Base-by-base conservation (phyloP, 2,888 invertebrate species). In the Furcula furcula region DNA sequence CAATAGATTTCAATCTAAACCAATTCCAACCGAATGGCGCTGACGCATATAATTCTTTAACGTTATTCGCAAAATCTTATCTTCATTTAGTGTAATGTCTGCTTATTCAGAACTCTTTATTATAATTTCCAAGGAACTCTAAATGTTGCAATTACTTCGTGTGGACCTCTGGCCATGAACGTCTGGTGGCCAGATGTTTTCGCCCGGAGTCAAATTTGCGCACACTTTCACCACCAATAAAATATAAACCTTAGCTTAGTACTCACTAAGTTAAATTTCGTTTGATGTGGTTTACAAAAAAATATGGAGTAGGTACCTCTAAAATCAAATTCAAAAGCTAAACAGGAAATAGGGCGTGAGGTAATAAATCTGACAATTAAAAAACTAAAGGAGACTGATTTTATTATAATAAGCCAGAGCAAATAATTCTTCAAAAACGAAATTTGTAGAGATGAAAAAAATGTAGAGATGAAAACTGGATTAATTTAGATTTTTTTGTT, bases 111-210 rank as follows among this genome's bases (percentile, higher is more conserved):
- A n/a, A n/a, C n/a, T n/a, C n/a, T n/a, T n/a, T n/a, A 11, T 18
- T 28, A 7, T 32, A 22, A 18, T 2, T 23, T 15, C 2, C 7
- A 23, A 26, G 16, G 29, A 36, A 31, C 26, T 22, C 31, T 12
- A 38, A 32, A 20, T n/a, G 31, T 31, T 30, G 25, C 29, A 12
- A 32, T 31, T 16, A 23, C 26, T 40, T 22, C 35, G 28, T 27
- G 39, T 34, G 26, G 26, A 22, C 30, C 14, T 16, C 36, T 37
- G 34, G 29, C 34, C 30, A 26, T 34, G 13, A 18, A 27, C 12
- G 31, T 41, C 40, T 54, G 58, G 31, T 41, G 20, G 40, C 58
- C 69, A 71, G 40, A 69, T 68, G 69, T 64, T 47, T 40, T 46
- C 25, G 48, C 59, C 56, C 47, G 53, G 49, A 44, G 59, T 55